A percentile compares a stretch with the other conserved stretches of the same genome.
Evolutionary conservation across 2,113 vertebrate species (phyloP).

Genomic region (Otolemur garnettii): DNA sequence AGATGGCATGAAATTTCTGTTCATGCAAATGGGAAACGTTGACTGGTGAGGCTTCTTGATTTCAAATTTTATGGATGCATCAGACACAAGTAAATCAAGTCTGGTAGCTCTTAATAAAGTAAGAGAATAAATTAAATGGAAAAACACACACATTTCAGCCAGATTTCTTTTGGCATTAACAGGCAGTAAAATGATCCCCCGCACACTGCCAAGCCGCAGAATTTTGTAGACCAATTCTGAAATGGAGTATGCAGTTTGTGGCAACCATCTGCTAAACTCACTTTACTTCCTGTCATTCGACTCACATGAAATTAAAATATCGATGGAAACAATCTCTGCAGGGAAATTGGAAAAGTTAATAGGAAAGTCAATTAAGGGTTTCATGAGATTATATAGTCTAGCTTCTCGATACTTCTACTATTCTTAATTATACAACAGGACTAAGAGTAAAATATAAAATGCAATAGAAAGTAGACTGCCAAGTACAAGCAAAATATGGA

Average conservation of each 20-base stretch:
- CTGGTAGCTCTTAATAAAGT: constrained; percentile 82
- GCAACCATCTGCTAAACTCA: constrained; percentile 86
- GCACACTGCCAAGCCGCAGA: constrained; percentile 81
- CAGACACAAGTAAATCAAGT: constrained; percentile 74
- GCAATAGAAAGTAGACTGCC: constrained; percentile 40
- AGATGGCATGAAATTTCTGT: constrained; percentile 55
- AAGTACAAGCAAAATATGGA: constrained; percentile 16
- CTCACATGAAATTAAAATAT: constrained; percentile 84
- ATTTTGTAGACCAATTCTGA: constrained; percentile 80
- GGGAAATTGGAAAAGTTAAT: constrained; percentile 78
- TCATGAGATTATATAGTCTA: constrained; percentile 60
- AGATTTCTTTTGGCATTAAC: constrained; percentile 85
- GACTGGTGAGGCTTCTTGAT: constrained; percentile 62
- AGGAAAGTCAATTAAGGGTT: constrained; percentile 69
- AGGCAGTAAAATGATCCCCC: constrained; percentile 79
- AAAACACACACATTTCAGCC: constrained; percentile 80
- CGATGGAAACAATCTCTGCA: constrained; percentile 79
- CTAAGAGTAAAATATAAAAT: constrained; percentile 56
- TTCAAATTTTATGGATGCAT: constrained; percentile 71
- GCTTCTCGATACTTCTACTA: constrained; percentile 66
- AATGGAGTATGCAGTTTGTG: constrained; percentile 80
- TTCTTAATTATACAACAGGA: constrained; percentile 61
- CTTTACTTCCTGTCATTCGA: constrained; percentile 74
- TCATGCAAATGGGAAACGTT: constrained; percentile 53
- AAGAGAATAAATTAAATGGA: constrained; percentile 83